Evolutionary conservation across 2,797 vertebrate species (phyloP), one percentile per base, ranked within the genome.

Genomic region (Halcyon leucocephala): DNA sequence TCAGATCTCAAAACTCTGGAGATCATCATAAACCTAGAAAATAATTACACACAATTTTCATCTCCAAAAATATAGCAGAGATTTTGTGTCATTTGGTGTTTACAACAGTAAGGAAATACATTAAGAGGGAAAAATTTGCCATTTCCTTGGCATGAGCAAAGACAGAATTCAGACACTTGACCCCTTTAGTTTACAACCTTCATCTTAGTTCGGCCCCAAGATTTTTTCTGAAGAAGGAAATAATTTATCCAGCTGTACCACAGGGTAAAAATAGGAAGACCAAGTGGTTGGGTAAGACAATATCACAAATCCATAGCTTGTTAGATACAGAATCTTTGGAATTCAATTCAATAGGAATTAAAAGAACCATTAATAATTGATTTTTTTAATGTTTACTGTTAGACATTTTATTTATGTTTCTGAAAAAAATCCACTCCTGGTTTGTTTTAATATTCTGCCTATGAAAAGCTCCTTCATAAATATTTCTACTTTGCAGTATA

Each of bases 401-500:
- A 74, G 78, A 54, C 7, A 72, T 77, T 90, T 95, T 93, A 82
- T 95, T 93, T 90, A 77, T 86, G 71, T 66, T 92, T 86, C 89
- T 95, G 67, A 62, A 91, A 86, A 95, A 96, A 65, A 51, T 9
- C 5, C 90, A 51, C 49, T 95, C 93, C 91, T 97, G 74, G 58
- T 97, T 91, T 80, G 51, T 70, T 97, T 94, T 76, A 93, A 81
- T 93, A 88, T 77, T 85, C 91, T 73, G 71, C 65, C 74, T 93
- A 71, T 67, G 46, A 94, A 5, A 8, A 85, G 71, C 42, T 82
- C 78, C 69, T 94, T 96, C 93, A 95, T 96, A 94, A 97, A 97
- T 97, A 97, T 97, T 96, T 95, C 96, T 86, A n/a, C 62, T 87
- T 67, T 33, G 42, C 25, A 20, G 9, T 79, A 95, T 96, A 86